Percentiles rank a stretch among this genome's conserved stretches.
Conservation (phyloP, 2,888 invertebrate genomes). For the Drosophila stalkeri region DNA sequence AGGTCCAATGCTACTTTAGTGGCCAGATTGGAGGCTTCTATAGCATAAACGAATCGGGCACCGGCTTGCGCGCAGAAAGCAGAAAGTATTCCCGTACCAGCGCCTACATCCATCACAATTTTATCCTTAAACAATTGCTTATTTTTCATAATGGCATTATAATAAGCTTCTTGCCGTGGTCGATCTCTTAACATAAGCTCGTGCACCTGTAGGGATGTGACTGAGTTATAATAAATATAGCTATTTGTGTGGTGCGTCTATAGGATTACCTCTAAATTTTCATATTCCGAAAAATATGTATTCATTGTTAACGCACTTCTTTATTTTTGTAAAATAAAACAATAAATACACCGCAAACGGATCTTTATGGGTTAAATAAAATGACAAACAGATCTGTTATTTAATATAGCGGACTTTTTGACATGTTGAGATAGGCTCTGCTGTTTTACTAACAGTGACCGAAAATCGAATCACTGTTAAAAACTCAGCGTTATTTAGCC, state of each 20-base stretch:
- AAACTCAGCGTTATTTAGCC: too few relatives aligned
- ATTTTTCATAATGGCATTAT: constrained; percentile 90
- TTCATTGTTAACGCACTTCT: constrained; percentile 54
- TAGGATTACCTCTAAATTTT: constrained; percentile 89
- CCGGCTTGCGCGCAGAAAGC: constrained; percentile 95
- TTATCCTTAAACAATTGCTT: constrained; percentile 90
- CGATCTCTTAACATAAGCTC: constrained; percentile 92
- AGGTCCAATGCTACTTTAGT: constrained; percentile 88
- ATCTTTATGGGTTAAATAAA: constrained; percentile 45
- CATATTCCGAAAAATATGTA: constrained; percentile 90
- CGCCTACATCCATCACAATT: constrained; percentile 93
- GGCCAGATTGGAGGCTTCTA: constrained; percentile 92
- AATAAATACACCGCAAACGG: neutral
- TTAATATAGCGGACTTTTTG: neutral
- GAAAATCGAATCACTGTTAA: too few relatives aligned
- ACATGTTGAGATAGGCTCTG: neutral
- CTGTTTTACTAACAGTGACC: neutral
- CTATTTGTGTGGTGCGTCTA: neutral
- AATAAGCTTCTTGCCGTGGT: constrained; percentile 91
- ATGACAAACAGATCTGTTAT: neutral
- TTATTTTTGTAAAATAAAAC: neutral
- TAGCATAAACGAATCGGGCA: constrained; percentile 93
- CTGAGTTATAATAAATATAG: neutral
- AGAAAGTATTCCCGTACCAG: constrained; percentile 95
- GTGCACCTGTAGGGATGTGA: constrained; percentile 88